These are phyloP conservation scores for Andrena fulva DNA, from an alignment of 2,888 invertebrate genomes.

Conservation along the genomic window DNA sequence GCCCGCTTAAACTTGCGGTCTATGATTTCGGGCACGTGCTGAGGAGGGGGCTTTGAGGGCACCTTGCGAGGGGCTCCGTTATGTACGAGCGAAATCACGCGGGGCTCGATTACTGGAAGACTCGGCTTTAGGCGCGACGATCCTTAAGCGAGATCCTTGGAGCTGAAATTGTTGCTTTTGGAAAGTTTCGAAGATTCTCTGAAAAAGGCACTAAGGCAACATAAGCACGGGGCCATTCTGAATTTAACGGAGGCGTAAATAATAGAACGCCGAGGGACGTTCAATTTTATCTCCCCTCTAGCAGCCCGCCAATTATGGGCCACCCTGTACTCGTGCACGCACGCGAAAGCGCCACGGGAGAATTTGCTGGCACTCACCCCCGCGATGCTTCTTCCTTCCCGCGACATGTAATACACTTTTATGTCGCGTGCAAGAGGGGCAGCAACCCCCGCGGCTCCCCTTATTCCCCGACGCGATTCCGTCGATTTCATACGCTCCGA, in stretches of 20 bases:
- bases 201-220: too few species aligned
- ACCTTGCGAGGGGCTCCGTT: not conserved
- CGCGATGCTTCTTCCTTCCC: constrained; percentile 65
- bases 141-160: too few species aligned
- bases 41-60: not conserved
- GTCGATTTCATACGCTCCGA: constrained; percentile 65
- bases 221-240: too few species aligned
- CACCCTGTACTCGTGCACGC: constrained; percentile 26
- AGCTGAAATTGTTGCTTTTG: too few species aligned
- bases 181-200: too few species aligned
- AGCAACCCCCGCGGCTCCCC: constrained; percentile 59
- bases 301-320: constrained; percentile 46
- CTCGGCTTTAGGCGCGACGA: too few species aligned
- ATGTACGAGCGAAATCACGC: not conserved
- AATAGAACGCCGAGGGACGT: constrained; percentile 33
- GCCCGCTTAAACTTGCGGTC: constrained; percentile 42
- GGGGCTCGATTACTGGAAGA: not conserved
- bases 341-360: constrained; percentile 23
- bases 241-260: constrained; percentile 21
- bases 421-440: constrained; percentile 71
- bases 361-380: constrained; percentile 30
- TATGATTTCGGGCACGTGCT: constrained; percentile 54
- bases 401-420: constrained; percentile 77
- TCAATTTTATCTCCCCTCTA: constrained; percentile 44
- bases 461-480: constrained; percentile 54